Conservation (phyloP, 2,888 invertebrate genomes). For the Hirtodrosophila cameraria region DNA sequence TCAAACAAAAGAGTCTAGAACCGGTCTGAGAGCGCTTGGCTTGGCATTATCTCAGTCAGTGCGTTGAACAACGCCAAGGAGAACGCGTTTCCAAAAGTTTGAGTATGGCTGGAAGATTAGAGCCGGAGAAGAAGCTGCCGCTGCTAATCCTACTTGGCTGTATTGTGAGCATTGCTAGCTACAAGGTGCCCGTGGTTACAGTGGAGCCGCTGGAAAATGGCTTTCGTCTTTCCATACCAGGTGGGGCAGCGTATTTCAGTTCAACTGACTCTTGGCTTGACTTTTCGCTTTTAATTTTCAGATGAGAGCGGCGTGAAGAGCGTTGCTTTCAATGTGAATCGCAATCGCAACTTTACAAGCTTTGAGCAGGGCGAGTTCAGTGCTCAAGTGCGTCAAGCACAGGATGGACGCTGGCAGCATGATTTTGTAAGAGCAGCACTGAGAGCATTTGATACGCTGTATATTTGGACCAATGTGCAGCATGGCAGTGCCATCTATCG, state of each 20-base stretch:
- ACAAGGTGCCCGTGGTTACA: conserved; percentile 64
- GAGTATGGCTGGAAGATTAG: not conserved
- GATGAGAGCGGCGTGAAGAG: conserved; percentile 85
- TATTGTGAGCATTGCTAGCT: conserved; percentile 25
- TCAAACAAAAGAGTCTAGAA: conserved; percentile 2
- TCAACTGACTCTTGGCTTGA: not conserved
- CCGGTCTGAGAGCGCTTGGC: conserved; percentile 9
- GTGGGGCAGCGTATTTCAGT: conserved; percentile 43
- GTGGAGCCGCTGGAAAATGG: conserved; percentile 65
- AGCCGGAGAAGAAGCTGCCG: not conserved
- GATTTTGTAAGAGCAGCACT: conserved; percentile 84
- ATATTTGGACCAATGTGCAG: conserved; percentile 87
- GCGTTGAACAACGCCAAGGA: not conserved
- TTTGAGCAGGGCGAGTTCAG: conserved; percentile 85
- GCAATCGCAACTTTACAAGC: conserved; percentile 85
- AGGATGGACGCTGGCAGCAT: conserved; percentile 85
- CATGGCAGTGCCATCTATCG: conserved; percentile 84
- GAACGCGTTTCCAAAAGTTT: conserved; percentile 5
- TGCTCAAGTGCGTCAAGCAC: conserved; percentile 84
- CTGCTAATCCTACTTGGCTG: conserved; percentile 10
- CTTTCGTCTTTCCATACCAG: conserved; percentile 79
- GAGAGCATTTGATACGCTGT: conserved; percentile 85
- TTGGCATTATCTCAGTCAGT: conserved; percentile 5
- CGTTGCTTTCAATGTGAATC: conserved; percentile 88
- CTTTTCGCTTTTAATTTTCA: conserved; percentile 36